phyloP scores from a whole-genome alignment of 2,888 invertebrate genomes.

The Lasioglossum lativentre region DNA sequence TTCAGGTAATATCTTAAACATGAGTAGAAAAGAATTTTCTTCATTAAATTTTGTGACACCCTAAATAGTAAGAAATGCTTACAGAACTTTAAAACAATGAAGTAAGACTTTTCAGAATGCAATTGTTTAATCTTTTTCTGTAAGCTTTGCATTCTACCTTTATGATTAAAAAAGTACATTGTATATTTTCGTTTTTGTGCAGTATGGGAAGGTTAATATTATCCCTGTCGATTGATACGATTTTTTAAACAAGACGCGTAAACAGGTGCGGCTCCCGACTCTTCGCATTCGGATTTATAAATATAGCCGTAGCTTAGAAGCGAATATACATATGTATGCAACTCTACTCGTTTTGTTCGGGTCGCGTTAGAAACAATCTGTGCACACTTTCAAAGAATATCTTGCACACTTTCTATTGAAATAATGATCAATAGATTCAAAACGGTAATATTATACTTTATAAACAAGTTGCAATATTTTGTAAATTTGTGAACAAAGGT shows the following conservation, averaged over 20 bases:
- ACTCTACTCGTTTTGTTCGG: slow-evolving; percentile 8
- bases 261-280: slow-evolving; percentile 31
- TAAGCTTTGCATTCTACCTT: too few relatives aligned
- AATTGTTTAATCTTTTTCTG: too few relatives aligned
- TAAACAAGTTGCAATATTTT: neutral
- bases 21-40: too few relatives aligned
- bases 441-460: neutral
- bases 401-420: too few relatives aligned
- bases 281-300: slow-evolving; percentile 39
- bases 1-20: too few relatives aligned
- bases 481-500: neutral
- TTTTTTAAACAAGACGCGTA: neutral
- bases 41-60: too few relatives aligned
- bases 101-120: too few relatives aligned
- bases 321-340: neutral
- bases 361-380: slow-evolving; percentile 13
- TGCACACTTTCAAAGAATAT: neutral
- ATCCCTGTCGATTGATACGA: neutral
- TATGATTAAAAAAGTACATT: neutral
- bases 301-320: slow-evolving; percentile 38
- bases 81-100: too few relatives aligned
- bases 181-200: neutral
- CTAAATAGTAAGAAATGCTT: too few relatives aligned
- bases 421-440: too few relatives aligned
- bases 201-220: neutral